These are phyloP conservation scores for Spizella passerina DNA, from an alignment of 2,797 vertebrate genomes.

Conservation along the genomic window DNA sequence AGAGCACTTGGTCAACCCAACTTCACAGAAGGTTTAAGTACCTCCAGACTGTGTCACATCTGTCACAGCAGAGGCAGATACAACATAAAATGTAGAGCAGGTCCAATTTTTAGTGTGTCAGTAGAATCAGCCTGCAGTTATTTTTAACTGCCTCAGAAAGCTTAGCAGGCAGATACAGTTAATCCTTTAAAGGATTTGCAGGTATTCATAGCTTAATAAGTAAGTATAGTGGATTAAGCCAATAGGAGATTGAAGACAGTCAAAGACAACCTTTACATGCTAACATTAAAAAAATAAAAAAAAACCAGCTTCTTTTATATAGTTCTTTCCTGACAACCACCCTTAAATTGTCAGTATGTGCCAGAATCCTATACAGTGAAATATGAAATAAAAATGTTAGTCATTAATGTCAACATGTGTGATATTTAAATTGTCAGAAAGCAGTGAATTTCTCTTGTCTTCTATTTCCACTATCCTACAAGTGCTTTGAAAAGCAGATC, in stretches of 20 bases:
- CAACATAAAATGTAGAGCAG: neutral
- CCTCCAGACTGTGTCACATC: neutral
- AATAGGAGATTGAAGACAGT: constrained; percentile 12
- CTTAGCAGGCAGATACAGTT: constrained; percentile 50
- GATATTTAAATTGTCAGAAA: neutral
- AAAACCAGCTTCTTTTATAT: neutral
- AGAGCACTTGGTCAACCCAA: neutral
- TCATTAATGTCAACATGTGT: neutral
- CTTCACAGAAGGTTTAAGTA: neutral
- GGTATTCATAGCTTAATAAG: constrained; percentile 60
- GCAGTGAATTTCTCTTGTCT: neutral
- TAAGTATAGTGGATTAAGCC: constrained; percentile 25
- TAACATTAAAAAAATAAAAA: neutral
- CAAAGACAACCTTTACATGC: neutral
- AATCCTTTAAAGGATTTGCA: constrained; percentile 59
- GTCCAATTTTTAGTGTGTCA: constrained; percentile 43
- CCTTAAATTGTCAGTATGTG: neutral
- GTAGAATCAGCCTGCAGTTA: constrained; percentile 52
- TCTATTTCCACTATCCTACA: neutral
- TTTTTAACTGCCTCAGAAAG: constrained; percentile 57
- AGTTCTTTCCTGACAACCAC: neutral
- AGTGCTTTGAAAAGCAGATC: neutral
- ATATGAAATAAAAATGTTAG: neutral
- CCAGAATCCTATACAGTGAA: neutral
- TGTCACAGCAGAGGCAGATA: constrained; percentile 18